Evolutionary conservation across 2,113 vertebrate species (phyloP), one percentile per base, ranked within the genome.

Genomic region (Circaetus gallicus): DNA sequence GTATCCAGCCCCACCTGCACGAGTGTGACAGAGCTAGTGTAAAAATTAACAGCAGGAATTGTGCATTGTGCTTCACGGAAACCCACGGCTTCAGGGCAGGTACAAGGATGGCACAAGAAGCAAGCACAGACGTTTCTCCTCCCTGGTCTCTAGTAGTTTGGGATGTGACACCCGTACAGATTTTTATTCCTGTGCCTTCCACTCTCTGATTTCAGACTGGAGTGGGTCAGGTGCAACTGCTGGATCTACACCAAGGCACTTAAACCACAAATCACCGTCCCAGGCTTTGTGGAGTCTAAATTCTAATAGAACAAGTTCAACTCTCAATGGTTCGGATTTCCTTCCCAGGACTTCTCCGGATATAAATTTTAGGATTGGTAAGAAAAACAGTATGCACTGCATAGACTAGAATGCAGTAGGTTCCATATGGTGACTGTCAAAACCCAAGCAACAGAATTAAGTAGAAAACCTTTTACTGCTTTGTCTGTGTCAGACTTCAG

Each of bases 251-350:
- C 66, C 96, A 91, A 79, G 89, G 92, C 36, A 91, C 47, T 74
- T 97, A 24, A 93, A 96, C 31, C 96, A 93, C 82, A 96, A 72
- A 53, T 93, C 93, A 67, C 92, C 82, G 2, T 74, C 90, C 16
- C 96, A 96, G 50, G 97, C 97, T 13, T 70, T 97, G 42, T 81
- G 87, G 58, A 98, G 50, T 97, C 97, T 40, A 77, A 93, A 85
- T 98, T 98, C 96, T 28, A 98, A 94, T 61, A 96, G 95, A 81
- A 99, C 98, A 36, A 98, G 89, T 61, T 98, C 98, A 56, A 95
- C 97, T 73, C 98, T 94, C 3, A 98, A 95, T 59, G 73, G 92
- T n/a, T 97, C 96, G 29, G 86, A 93, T 65, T 95, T 77, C 14
- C 21, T 76, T 29, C 78, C 77, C 28, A 55, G 61, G 53, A 55